Conservation (phyloP, 2,797 vertebrate genomes). For the Molossus molossus region DNA sequence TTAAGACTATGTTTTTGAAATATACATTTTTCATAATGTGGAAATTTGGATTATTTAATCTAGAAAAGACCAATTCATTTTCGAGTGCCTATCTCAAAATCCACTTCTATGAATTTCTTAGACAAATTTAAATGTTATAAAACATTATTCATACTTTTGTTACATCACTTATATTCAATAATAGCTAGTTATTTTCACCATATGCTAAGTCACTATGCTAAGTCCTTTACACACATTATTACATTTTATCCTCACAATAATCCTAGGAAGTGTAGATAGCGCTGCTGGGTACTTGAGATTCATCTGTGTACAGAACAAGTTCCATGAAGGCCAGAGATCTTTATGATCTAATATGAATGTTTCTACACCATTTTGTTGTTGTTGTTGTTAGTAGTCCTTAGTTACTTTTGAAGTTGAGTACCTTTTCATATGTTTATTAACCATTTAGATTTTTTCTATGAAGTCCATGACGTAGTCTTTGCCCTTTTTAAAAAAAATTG, state of each 20-base stretch:
- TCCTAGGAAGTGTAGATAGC: not conserved
- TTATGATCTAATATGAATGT: not conserved
- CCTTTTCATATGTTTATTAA: conserved; percentile 30
- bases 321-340: not conserved
- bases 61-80: conserved; percentile 34
- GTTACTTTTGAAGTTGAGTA: not conserved
- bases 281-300: not conserved
- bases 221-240: not conserved
- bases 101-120: not conserved
- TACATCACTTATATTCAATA: not conserved
- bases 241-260: not conserved
- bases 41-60: conserved; percentile 20
- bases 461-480: not conserved
- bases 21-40: not conserved
- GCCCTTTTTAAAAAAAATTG: not conserved
- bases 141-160: not conserved
- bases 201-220: not conserved
- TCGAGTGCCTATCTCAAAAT: not conserved
- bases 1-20: conserved; percentile 15
- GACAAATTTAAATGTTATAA: not conserved
- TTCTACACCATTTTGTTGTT: not conserved
- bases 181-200: not conserved
- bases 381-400: not conserved
- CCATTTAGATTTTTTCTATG: not conserved
- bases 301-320: not conserved